Evolutionary conservation across 2,888 invertebrate species (phyloP).

Genomic region (Eustalomyia histrio): DNA sequence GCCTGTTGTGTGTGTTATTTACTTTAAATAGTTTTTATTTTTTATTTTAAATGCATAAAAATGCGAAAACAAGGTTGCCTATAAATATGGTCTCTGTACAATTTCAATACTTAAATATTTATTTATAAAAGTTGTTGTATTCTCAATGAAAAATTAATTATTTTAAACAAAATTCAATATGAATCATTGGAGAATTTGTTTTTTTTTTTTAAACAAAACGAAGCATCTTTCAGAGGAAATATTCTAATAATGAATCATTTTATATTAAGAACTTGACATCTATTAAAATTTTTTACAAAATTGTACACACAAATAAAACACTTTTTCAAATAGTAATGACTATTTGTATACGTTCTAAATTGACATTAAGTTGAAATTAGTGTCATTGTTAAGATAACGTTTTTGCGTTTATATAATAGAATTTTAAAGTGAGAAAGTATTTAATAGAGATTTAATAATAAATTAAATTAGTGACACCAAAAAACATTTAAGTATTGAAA

Average conservation of each 20-base stretch:
- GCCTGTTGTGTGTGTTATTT: no score
- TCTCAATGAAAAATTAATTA: neutral
- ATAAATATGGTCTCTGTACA: neutral
- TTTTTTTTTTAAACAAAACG: neutral
- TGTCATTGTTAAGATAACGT: no score
- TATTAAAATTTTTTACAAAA: constrained; percentile 15
- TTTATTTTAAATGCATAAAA: neutral
- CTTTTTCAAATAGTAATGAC: no score
- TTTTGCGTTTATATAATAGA: no score
- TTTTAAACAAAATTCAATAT: neutral
- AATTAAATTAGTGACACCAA: no score
- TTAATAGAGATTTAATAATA: no score
- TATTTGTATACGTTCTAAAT: no score
- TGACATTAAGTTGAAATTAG: no score
- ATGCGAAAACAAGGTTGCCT: neutral
- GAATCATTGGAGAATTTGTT: neutral
- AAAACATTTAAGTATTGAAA: no score
- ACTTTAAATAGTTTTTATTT: neutral
- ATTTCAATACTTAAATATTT: neutral
- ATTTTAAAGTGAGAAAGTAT: no score
- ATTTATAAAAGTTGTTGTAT: neutral
- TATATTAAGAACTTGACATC: constrained; percentile 34
- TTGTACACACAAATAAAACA: no score
- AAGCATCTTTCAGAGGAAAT: constrained; percentile 38
- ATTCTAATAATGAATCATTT: constrained; percentile 54